Conservation (phyloP, 2,888 invertebrate species). For the Escarpia spicata region DNA sequence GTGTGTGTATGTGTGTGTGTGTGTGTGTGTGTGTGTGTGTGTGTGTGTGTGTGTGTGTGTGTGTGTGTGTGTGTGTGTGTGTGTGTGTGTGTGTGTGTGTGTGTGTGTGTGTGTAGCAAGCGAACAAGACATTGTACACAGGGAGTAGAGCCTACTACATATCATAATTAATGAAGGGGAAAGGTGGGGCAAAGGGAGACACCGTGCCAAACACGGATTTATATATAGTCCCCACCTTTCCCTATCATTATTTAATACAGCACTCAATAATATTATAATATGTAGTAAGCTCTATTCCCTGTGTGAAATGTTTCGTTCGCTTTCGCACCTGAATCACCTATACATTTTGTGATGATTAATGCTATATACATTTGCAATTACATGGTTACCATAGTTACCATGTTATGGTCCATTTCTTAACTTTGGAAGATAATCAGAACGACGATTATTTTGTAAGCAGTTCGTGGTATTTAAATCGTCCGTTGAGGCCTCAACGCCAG, state of each 20-base stretch:
- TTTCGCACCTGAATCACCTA: too few species aligned
- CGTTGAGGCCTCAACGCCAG: too few species aligned
- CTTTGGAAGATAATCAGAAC: neutral
- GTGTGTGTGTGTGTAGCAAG: conserved; percentile 23
- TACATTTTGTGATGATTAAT: neutral
- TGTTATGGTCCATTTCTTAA: neutral
- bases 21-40: conserved; percentile 27
- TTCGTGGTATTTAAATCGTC: neutral
- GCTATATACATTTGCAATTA: neutral
- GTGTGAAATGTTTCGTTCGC: too few species aligned
- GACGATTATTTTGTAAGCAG: neutral
- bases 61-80: conserved; percentile 27
- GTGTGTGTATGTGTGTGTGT: conserved; percentile 30
- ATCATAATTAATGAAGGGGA: too few species aligned
- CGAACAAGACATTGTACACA: too few species aligned
- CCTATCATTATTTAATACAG: too few species aligned
- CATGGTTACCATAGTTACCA: neutral
- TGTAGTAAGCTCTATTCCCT: neutral
- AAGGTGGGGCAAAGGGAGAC: too few species aligned
- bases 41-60: conserved; percentile 29
- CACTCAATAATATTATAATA: too few species aligned
- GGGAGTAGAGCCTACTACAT: neutral
- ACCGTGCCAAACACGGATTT: too few species aligned
- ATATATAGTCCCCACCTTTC: too few species aligned
- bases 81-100: conserved; percentile 31